These are phyloP conservation scores for Drosophila mercatorum DNA, from an alignment of 2,888 invertebrate species.

Conservation along the genomic window DNA sequence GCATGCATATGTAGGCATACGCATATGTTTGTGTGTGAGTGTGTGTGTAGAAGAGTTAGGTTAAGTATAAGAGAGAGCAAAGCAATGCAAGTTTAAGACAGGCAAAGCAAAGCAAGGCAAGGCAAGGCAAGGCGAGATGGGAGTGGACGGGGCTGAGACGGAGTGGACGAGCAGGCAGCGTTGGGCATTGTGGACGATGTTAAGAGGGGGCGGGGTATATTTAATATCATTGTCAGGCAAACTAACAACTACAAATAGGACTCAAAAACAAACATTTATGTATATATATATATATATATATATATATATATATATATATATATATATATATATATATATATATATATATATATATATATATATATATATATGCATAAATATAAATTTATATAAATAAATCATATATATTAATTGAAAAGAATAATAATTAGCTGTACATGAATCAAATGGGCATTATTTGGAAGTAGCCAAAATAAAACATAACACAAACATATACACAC, in stretches of 20 bases:
- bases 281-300: slow-evolving; percentile 1
- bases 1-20: slow-evolving; percentile 2
- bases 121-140: not conserved
- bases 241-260: slow-evolving; percentile 33
- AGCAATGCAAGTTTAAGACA: slow-evolving; percentile 16
- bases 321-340: not conserved
- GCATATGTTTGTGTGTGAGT: not conserved
- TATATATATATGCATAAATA: not conserved
- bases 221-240: slow-evolving; percentile 33
- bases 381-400: slow-evolving; percentile 2
- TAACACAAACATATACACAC: slow-evolving; percentile 6
- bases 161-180: slow-evolving; percentile 6
- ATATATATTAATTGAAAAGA: slow-evolving; percentile 7
- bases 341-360: not conserved
- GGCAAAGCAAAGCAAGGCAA: slow-evolving; percentile 19
- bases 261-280: slow-evolving; percentile 26
- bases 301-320: not conserved
- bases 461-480: slow-evolving; percentile 1
- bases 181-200: slow-evolving; percentile 3
- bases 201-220: not conserved
- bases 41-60: slow-evolving; percentile 12
- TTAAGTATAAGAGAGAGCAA: slow-evolving; percentile 14
- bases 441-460: slow-evolving; percentile 5
- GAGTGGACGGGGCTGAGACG: not conserved
- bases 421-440: slow-evolving; percentile 9